Base-by-base conservation (phyloP, 2,113 vertebrate genomes). In the Tyto alba region DNA sequence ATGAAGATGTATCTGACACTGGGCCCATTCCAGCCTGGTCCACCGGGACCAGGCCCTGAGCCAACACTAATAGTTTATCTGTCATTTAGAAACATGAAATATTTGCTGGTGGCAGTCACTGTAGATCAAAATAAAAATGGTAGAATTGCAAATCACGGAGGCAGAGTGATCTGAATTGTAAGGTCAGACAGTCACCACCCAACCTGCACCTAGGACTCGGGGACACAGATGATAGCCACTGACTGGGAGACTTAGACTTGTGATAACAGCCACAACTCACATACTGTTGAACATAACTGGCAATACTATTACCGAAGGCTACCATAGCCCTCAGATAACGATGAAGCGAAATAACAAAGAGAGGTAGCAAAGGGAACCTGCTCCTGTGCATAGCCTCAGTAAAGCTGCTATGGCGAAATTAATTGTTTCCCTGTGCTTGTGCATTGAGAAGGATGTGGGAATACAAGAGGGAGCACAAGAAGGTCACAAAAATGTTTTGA, bases 221-320 rank as follows among this genome's bases (percentile, higher is more conserved):
- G 7, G 48, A 45, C 43, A 43, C 4, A 32, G 30, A 23, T 13
- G 16, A 47, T 7, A 64, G 16, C 11, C 57, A 41, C 0, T 0
- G 36, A 26, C 41, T 50, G 22, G 17, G 32, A 75, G 40, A 60
- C 18, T 57, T 60, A 82, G 30, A 8, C 26, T 68, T 60, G 16
- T 48, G 74, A 4, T 38, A 67, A n/a, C 50, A 80, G 34, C n/a
- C 11, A 11, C 2, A 0, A 41, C 27, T 69, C 13, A 9, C 1
- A 2, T 40, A 47, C n/a, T 59, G 14, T 30, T 86, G 52, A 74
- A 92, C 85, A 19, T 22, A 73, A 62, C 36, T 45, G 8, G 20
- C n/a, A 45, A 20, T 66, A 7, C 13, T 41, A 14, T 27, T n/a
- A 45, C 10, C 53, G 40, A 79, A 56, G 17, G 34, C 27, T 85